Evolutionary conservation across 2,888 invertebrate species (phyloP).

Genomic region (Leistus spinibarbis): DNA sequence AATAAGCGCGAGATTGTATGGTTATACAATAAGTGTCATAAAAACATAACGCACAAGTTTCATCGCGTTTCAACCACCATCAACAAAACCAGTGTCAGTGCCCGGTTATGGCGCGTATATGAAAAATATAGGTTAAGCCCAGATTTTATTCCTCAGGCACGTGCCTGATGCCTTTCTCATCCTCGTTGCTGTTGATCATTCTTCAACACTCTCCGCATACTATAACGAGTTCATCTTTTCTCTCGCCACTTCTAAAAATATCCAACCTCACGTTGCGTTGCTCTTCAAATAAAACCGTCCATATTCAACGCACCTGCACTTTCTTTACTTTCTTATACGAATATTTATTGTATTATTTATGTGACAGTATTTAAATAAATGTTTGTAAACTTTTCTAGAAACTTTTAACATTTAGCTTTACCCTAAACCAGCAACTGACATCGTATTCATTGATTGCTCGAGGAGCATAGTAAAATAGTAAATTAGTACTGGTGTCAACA

Average conservation of each 20-base stretch:
- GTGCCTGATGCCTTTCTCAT: conserved; percentile 17
- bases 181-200: not conserved
- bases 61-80: not conserved
- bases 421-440: too few relatives aligned
- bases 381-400: too few relatives aligned
- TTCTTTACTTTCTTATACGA: too few relatives aligned
- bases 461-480: too few relatives aligned
- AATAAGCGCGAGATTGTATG: conserved; percentile 17
- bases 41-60: conserved; percentile 13
- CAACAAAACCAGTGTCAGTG: not conserved
- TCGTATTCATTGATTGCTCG: too few relatives aligned
- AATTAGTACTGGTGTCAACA: too few relatives aligned
- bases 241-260: not conserved
- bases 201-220: not conserved
- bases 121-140: conserved; percentile 33
- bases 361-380: too few relatives aligned
- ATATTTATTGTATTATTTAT: too few relatives aligned
- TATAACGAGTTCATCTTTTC: not conserved
- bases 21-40: conserved; percentile 33
- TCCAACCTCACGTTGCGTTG: not conserved
- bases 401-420: too few relatives aligned
- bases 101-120: conserved; percentile 9
- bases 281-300: not conserved
- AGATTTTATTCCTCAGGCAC: conserved; percentile 20
- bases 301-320: not conserved